Base-by-base conservation (phyloP, 2,888 invertebrate species). In the Andricus quercusramuli region DNA sequence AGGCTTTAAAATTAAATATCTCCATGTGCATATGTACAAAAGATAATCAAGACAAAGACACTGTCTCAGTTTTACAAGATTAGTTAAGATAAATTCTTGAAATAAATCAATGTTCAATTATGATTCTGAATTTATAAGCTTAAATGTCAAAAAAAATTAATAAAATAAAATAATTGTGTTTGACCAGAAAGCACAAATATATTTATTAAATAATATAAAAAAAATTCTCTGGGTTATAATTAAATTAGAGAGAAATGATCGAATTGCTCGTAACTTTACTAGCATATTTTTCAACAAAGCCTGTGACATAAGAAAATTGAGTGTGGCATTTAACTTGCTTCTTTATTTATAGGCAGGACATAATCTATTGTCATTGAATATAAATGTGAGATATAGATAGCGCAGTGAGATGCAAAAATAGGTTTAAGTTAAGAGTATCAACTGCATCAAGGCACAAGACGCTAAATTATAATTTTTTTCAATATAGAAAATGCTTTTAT, bases 1-100 rank as follows among this genome's bases (percentile, higher is more conserved):
- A 62, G 25, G 3, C 51, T 51, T 56, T n/a, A 51, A 47, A 47
- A 68, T 47, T 68, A 68, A 70, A 70, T 70, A 17, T 70, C 20
- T 51, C 51, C 29, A n/a, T 56, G 20, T 70, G 20, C 47, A 70
- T 29, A 70, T 9, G 6, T 32, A 51, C 29, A 25, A 70, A 56
- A 68, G 22, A 44, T 68, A 68, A 51, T 56, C 1, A 51, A 70
- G 47, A 47, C 47, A 70, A 70, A 20, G n/a, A 9, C 51, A 70
- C 29, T 70, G 51, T 32, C 20, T 51, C 29, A 20, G 25, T 70
- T 51, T 70, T 3, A 17, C 11, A 37, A 68, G n/a, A 11, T 4
- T 68, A n/a, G 20, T 62, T 62, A 25, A 13, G 13, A 62, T 22
- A 8, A 47, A 51, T 51, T 51, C 37, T 8, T 37, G 20, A 6